Evolutionary conservation across 2,113 vertebrate genomes (phyloP).

Genomic region (Syngnathus scovelli): DNA sequence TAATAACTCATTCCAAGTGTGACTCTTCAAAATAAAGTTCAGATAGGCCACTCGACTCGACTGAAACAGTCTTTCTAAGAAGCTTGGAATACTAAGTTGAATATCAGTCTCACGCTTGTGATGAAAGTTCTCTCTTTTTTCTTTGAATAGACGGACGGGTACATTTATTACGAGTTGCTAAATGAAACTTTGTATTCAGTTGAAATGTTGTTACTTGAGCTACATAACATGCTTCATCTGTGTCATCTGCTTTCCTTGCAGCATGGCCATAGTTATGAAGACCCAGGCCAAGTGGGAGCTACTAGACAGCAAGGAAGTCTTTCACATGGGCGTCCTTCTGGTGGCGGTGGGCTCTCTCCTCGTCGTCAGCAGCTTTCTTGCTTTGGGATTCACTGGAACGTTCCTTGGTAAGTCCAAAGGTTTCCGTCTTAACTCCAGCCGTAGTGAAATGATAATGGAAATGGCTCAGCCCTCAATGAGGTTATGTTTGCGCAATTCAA

Average conservation of each 20-base stretch:
- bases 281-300: slow-evolving; percentile 73
- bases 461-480: background rate
- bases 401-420: slow-evolving; percentile 81
- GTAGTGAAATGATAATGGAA: background rate
- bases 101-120: background rate
- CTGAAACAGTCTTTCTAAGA: too few species aligned
- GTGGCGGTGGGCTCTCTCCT: slow-evolving; percentile 74
- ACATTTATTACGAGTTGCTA: too few species aligned
- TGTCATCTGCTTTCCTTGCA: slow-evolving; percentile 41
- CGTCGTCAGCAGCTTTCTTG: slow-evolving; percentile 87
- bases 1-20: background rate
- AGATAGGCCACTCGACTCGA: background rate
- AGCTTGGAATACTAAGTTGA: too few species aligned
- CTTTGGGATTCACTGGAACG: slow-evolving; percentile 87
- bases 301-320: slow-evolving; percentile 69
- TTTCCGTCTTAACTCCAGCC: background rate
- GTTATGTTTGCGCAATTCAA: background rate
- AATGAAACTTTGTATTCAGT: background rate
- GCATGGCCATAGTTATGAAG: slow-evolving; percentile 84
- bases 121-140: background rate
- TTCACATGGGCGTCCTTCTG: slow-evolving; percentile 67
- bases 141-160: background rate
- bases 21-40: background rate
- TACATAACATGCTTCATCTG: too few species aligned
- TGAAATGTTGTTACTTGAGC: background rate